phyloP scores from a whole-genome alignment of 2,888 invertebrate genomes.

The Stenodema calcarata region DNA sequence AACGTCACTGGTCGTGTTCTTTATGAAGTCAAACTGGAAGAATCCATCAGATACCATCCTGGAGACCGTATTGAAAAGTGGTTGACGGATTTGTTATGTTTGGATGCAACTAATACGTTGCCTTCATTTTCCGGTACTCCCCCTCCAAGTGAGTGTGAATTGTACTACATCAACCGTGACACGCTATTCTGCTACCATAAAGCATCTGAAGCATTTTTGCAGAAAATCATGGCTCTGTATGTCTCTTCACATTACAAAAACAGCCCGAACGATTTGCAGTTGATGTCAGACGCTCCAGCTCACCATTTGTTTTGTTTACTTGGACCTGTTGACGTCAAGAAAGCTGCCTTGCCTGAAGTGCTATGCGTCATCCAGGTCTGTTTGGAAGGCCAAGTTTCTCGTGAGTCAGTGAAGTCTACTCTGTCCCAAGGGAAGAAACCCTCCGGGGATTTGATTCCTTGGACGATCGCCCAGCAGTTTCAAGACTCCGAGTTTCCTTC shows the following conservation, averaged over 20 bases:
- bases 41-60: constrained; percentile 91
- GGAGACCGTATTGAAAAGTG: constrained; percentile 89
- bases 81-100: constrained; percentile 88
- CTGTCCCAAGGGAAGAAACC: constrained; percentile 87
- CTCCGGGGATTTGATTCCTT: constrained; percentile 96
- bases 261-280: constrained; percentile 96
- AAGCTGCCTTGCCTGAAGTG: constrained; percentile 83
- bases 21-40: constrained; percentile 74
- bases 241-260: constrained; percentile 99
- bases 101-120: constrained; percentile 76
- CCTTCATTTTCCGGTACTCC: constrained; percentile 82
- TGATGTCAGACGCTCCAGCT: constrained; percentile 98
- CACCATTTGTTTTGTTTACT: constrained; percentile 96
- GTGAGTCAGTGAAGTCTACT: constrained; percentile 75
- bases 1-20: constrained; percentile 66
- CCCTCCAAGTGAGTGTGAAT: constrained; percentile 84
- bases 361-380: constrained; percentile 90
- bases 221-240: constrained; percentile 89
- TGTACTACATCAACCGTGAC: constrained; percentile 88
- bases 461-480: constrained; percentile 97
- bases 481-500: constrained; percentile 93
- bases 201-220: constrained; percentile 90
- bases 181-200: constrained; percentile 96
- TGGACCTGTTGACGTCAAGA: constrained; percentile 79
- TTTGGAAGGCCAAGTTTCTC: constrained; percentile 70